A percentile compares a stretch with the other conserved stretches of the same genome.
Evolutionary conservation across 2,113 vertebrate species (phyloP).

Genomic region (Gopherus evgoodei): DNA sequence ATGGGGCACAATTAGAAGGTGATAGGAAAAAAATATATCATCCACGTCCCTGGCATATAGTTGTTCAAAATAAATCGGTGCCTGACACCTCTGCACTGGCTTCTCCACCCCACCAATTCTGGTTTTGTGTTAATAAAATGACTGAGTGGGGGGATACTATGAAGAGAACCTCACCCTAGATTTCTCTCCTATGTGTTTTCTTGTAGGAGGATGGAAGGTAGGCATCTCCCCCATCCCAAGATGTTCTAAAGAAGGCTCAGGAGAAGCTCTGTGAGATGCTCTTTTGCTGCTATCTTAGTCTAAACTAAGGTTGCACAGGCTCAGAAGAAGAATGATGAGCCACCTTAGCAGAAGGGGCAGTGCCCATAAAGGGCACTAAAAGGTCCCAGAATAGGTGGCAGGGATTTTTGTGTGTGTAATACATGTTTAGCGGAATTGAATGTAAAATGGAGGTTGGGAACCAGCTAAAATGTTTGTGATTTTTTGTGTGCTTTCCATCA

Average conservation of each 20-base stretch:
- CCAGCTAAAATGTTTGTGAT: not conserved
- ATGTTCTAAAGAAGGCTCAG: not conserved
- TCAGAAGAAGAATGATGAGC: not conserved
- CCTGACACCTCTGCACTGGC: conserved; percentile 1
- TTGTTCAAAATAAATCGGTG: not conserved
- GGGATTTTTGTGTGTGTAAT: not conserved
- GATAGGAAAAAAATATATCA: not conserved
- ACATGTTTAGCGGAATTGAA: not conserved
- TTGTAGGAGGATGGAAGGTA: not conserved
- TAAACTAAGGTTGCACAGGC: not conserved
- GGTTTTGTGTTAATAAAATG: not conserved
- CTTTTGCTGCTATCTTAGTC: not conserved
- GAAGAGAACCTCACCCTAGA: not conserved
- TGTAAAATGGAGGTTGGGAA: not conserved
- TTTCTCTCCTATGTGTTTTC: not conserved
- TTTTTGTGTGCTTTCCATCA: conserved; percentile 14
- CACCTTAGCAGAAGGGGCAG: not conserved
- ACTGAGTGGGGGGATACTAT: not conserved
- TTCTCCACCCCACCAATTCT: not conserved
- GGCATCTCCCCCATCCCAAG: not conserved
- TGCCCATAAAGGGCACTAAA: not conserved
- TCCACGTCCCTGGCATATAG: not conserved
- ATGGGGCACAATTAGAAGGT: no score
- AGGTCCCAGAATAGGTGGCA: not conserved
- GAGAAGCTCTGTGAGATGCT: fast-evolving